A percentile compares a stretch with the other conserved stretches of the same genome.
phyloP scores from a whole-genome alignment of 2,113 vertebrate genomes.

The Etia nguti region DNA sequence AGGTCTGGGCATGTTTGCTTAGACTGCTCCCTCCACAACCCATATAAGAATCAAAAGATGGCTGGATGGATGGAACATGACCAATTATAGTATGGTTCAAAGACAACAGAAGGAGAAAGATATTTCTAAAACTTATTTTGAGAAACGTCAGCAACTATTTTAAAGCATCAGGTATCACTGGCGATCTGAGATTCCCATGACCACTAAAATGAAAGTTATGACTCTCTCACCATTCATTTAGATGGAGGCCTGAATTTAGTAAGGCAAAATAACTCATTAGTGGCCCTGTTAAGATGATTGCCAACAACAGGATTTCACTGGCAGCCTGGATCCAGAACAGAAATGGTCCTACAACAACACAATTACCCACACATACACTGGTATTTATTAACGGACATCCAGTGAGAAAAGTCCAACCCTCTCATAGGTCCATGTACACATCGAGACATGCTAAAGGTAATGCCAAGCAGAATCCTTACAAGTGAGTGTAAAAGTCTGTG shows the following conservation, averaged over 20 bases:
- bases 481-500: background rate
- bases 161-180: accelerated
- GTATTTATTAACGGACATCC: background rate
- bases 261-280: background rate
- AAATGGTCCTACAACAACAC: background rate
- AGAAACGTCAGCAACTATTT: background rate
- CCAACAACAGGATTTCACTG: background rate
- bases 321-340: background rate
- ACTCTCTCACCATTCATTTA: background rate
- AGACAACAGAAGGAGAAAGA: background rate
- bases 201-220: background rate
- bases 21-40: accelerated
- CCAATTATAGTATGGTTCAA: background rate
- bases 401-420: background rate
- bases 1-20: background rate
- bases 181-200: background rate
- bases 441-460: background rate
- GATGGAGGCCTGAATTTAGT: background rate
- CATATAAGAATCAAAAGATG: background rate
- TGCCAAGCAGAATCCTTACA: background rate
- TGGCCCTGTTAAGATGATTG: background rate
- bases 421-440: background rate
- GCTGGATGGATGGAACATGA: background rate
- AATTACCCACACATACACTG: background rate
- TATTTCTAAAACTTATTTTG: background rate